These are phyloP conservation scores for Mus spretus DNA, from an alignment of 2,797 vertebrate species.

Conservation along the genomic window DNA sequence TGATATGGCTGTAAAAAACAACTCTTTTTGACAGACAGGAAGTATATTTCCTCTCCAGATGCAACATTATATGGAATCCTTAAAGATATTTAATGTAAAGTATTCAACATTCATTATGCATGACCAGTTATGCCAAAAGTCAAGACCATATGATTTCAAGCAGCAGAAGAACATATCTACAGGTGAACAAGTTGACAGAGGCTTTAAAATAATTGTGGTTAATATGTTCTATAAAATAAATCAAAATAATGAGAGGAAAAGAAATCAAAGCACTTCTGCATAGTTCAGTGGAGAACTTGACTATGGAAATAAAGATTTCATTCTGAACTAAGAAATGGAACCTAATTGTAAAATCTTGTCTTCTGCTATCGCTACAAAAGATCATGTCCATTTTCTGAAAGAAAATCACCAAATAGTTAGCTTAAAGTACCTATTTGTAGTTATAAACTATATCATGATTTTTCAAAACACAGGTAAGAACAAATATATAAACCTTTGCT, in stretches of 20 bases:
- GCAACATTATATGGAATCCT: background rate
- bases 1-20: background rate
- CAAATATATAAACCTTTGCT: background rate
- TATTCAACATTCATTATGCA: background rate
- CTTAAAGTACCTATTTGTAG: background rate
- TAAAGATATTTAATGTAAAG: background rate
- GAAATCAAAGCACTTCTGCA: background rate
- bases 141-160: background rate
- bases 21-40: background rate
- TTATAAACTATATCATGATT: constrained; percentile 1
- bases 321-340: constrained; percentile 18
- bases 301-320: background rate
- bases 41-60: background rate
- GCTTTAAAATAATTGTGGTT: background rate
- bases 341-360: background rate
- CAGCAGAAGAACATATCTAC: background rate
- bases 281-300: background rate
- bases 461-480: constrained; percentile 15
- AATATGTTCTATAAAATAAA: background rate
- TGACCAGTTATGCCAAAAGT: background rate
- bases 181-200: background rate
- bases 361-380: constrained; percentile 20
- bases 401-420: background rate
- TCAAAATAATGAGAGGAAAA: background rate
- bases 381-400: background rate